Base-by-base conservation (phyloP, 2,888 invertebrate species). In the Neria commutata region DNA sequence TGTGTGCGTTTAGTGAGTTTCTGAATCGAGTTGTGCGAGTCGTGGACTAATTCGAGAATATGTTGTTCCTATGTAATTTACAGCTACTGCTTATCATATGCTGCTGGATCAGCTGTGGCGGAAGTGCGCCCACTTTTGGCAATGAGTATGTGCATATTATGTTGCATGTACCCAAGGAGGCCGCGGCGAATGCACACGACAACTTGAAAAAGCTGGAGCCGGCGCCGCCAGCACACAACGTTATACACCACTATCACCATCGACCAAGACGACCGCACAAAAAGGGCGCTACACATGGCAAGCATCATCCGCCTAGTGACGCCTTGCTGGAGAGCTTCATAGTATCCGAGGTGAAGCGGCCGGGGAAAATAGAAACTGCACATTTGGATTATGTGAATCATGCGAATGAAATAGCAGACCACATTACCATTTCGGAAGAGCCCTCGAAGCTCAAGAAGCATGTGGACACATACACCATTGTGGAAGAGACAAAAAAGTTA, bases 81-180 rank as follows among this genome's bases (percentile, higher is more conserved):
- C 52, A 63, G 42, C 33, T 58, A 14, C 16, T 59, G n/a, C 0
- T 50, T 3, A 21, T 58, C 1, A 37, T 50, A 14, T n/a, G 16
- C 10, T 33, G 57, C 5, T 37, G 56, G 2, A 19, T 51, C 16
- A n/a, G 54, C 6, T 40, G 54, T 16, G 47, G 56, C 11, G 2
- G 45, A 23, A 58, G 57, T 19, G 24, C 34, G 1, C 47, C 63
- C 16, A 67, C 64, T n/a, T 76, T 77, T 58, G 73, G 70, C 56
- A 69, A 68, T 48, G 76, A 76, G 50, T 70, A 70, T 40, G 75
- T 77, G 14, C 76, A 76, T 54, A 76, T 76, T 33, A 76, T 76
- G 58, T 69, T 76, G 33, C 72, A 74, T 55, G 66, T 76, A 56
- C 72, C 76, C 16, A 67, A 67, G 52, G 68, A 67, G 67, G 52